Conservation (phyloP, 2,797 vertebrate species). For the Heliangelus exortis region DNA sequence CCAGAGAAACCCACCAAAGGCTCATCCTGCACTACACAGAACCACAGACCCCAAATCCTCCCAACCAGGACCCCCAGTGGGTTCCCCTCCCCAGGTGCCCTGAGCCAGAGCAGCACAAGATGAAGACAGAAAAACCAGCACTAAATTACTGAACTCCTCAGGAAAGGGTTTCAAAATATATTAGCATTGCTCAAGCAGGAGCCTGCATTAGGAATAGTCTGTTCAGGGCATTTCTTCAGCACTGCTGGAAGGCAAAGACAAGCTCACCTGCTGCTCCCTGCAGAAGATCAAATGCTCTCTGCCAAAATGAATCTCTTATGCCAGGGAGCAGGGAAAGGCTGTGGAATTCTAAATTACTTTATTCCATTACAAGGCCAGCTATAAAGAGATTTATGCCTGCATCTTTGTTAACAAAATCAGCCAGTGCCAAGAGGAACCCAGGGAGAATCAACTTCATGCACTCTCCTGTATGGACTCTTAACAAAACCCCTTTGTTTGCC, state of each 20-base stretch:
- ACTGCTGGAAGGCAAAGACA: not conserved
- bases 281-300: not conserved
- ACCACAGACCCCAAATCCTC: not conserved
- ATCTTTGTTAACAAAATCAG: not conserved
- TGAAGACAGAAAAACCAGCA: not conserved
- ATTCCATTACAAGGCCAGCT: not conserved
- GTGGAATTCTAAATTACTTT: not conserved
- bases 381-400: not conserved
- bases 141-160: not conserved
- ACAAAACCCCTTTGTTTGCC: not conserved
- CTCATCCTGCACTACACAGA: not conserved
- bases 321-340: not conserved
- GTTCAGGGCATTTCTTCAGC: not conserved
- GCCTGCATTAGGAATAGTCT: not conserved
- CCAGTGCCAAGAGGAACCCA: not conserved
- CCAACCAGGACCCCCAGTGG: fast-evolving
- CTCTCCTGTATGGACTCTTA: fast-evolving
- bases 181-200: not conserved
- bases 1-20: not conserved
- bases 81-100: not conserved
- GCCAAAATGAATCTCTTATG: not conserved
- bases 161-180: not conserved
- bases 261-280: not conserved
- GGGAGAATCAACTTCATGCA: not conserved
- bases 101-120: not conserved